Evolutionary conservation across 2,888 invertebrate species (phyloP), one percentile per base, ranked within the genome.

Genomic region (Monochamus alternatus): DNA sequence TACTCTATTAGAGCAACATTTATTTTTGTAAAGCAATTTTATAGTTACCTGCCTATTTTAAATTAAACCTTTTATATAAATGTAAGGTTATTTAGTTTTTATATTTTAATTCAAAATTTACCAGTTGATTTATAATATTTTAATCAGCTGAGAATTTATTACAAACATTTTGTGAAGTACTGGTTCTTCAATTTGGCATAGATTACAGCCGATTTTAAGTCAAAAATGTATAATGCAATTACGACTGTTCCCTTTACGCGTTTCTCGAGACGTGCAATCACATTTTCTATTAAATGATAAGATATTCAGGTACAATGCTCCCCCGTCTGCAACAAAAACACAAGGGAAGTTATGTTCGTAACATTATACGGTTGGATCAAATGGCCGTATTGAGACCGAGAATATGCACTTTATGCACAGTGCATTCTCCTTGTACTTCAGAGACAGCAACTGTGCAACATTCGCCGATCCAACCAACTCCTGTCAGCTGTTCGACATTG

Each of bases 331-430:
- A 66, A 31, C 55, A 67, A 74, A 74, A 68, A 63, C 52, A 63
- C 58, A 14, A 38, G 22, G 32, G 67, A 74, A 74, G 59, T 74
- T 74, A 74, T 74, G 74, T 68, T 66, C 62, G 62, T 58, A 32
- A 63, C 63, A 71, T 71, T 71, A 74, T 60, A 67, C 60, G 67
- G 65, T 58, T 62, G 67, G 14, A 68, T 67, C 60, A 62, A 67
- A 74, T 74, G 66, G 68, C 74, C 74, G 67, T 74, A 68, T 68
- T 67, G 74, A 74, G 62, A 74, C 74, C 70, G 64, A 64, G 63
- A 70, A 64, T 74, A 74, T 74, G 69, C 69, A 69, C 74, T 74
- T 74, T 74, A 74, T 74, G 68, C 64, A 58, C 74, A 44, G 30
- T 74, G 66, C 58, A 62, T 55, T 58, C 63, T 52, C 55, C 51